A percentile compares a stretch with the other conserved stretches of the same genome.
phyloP scores from a whole-genome alignment of 2,797 vertebrate genomes.

The Rhincodon typus region DNA sequence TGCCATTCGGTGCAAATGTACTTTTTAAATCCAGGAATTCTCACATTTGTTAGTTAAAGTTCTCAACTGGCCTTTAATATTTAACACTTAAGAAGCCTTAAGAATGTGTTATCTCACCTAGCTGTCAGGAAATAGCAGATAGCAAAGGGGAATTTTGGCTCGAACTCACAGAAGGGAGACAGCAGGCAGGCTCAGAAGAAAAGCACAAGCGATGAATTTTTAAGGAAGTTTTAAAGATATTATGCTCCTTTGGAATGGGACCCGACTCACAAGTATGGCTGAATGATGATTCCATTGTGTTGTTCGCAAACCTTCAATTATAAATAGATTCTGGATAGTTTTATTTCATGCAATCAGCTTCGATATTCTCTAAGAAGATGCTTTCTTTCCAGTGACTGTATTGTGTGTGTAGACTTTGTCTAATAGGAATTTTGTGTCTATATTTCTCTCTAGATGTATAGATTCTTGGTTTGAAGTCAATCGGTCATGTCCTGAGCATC shows the following conservation, averaged over 20 bases:
- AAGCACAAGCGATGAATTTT: background rate
- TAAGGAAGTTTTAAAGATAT: background rate
- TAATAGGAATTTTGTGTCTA: constrained; percentile 4
- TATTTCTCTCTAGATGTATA: constrained; percentile 77
- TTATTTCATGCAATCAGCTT: background rate
- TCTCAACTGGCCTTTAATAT: background rate
- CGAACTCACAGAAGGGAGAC: background rate
- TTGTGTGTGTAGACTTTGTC: background rate
- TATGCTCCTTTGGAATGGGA: background rate
- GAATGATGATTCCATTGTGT: background rate
- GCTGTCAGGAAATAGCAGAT: background rate
- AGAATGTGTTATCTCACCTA: background rate
- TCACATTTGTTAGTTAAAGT: background rate
- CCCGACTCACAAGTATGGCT: background rate
- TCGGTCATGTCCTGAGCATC: constrained; percentile 96
- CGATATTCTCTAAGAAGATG: background rate
- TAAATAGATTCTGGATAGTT: too few relatives aligned
- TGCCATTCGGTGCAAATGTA: too few relatives aligned
- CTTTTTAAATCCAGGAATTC: background rate
- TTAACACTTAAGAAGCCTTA: background rate
- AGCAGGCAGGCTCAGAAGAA: background rate
- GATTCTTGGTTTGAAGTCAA: constrained; percentile 99
- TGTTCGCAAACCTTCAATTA: background rate
- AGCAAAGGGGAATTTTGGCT: background rate
- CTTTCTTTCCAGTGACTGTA: too few relatives aligned